Evolutionary conservation across 2,888 invertebrate species (phyloP).

Genomic region (Apodemia mormo): DNA sequence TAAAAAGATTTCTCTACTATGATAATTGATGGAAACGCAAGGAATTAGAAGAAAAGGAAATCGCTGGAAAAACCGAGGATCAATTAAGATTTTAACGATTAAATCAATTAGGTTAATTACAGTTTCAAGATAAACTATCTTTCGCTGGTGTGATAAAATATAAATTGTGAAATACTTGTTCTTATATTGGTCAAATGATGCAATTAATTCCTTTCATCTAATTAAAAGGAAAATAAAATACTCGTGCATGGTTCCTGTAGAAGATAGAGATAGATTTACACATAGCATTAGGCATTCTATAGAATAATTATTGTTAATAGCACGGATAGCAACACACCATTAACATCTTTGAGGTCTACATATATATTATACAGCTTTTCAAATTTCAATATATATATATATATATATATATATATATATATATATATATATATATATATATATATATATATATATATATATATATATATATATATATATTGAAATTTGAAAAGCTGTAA

Average conservation of each 20-base stretch:
- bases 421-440: no score
- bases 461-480: no score
- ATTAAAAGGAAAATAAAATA: not conserved
- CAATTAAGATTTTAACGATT: conserved; percentile 13
- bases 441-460: no score
- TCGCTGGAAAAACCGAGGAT: conserved; percentile 5
- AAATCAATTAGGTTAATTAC: conserved; percentile 6
- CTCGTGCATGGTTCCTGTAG: not conserved
- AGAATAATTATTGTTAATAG: no score
- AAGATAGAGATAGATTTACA: no score
- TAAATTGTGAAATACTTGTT: conserved; percentile 5
- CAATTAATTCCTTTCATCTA: not conserved
- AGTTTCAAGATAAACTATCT: conserved; percentile 2
- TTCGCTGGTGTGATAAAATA: not conserved
- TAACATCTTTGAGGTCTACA: no score
- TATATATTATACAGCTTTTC: no score
- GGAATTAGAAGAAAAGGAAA: conserved; percentile 16
- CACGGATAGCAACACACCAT: no score
- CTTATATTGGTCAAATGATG: not conserved
- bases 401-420: no score
- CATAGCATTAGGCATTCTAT: no score
- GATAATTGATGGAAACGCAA: conserved; percentile 18
- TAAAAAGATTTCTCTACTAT: conserved; percentile 11
- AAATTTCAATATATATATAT: no score
- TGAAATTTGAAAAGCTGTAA: no score